Evolutionary conservation across 2,797 vertebrate genomes (phyloP).

Genomic region (Lutjanus argentimaculatus): DNA sequence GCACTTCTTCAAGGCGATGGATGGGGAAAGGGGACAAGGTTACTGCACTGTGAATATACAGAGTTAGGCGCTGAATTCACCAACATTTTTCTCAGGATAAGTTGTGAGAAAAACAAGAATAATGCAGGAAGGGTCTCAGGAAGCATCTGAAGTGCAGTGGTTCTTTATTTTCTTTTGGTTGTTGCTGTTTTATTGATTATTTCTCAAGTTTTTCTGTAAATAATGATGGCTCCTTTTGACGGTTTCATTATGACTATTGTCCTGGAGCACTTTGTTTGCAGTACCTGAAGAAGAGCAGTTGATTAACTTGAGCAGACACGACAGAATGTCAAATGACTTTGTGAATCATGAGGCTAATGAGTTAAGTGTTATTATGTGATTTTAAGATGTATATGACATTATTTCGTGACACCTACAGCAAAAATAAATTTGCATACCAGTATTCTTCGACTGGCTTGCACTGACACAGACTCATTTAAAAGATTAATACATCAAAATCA

Average conservation of each 20-base stretch:
- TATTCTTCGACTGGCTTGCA: neutral
- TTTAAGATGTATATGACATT: neutral
- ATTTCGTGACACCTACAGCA: neutral
- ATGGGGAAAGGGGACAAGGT: conserved; percentile 42
- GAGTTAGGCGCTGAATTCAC: neutral
- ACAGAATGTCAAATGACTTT: neutral
- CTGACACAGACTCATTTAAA: too few species aligned
- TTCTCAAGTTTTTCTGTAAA: neutral
- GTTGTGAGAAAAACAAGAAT: conserved; percentile 24
- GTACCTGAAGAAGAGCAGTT: neutral
- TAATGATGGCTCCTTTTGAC: neutral
- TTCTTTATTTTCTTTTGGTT: neutral
- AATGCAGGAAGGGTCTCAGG: neutral
- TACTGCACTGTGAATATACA: conserved; percentile 56
- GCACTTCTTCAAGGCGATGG: conserved; percentile 61
- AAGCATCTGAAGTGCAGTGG: neutral
- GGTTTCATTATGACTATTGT: neutral
- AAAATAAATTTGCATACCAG: neutral
- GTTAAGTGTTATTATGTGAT: conserved; percentile 1
- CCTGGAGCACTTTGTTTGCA: too few species aligned
- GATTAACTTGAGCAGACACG: neutral
- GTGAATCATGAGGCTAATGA: conserved; percentile 5
- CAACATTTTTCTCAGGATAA: conserved; percentile 21
- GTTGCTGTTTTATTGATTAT: conserved; percentile 5
- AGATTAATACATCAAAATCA: too few species aligned